A percentile compares a stretch with the other conserved stretches of the same genome.
Evolutionary conservation across 1,140 invertebrate genomes (phyloP).

Genomic region (Pogonomyrmex barbatus): DNA sequence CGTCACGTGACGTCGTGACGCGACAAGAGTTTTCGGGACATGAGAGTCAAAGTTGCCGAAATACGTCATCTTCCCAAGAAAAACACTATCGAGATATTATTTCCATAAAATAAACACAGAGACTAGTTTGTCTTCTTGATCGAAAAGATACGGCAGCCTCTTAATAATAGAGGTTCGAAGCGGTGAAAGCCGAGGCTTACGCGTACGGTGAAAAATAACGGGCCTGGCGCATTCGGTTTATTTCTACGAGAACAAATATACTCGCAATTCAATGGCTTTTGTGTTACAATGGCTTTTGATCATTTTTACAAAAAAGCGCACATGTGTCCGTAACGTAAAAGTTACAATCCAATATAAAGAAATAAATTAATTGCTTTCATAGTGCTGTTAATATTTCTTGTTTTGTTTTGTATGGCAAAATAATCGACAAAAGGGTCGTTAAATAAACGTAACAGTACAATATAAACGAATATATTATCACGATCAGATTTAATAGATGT

Average conservation of each 20-base stretch:
- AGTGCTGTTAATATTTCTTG: neutral
- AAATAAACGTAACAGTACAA: neutral
- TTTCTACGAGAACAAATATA: constrained; percentile 2
- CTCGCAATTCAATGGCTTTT: neutral
- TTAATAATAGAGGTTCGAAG: constrained; percentile 41
- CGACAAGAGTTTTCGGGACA: constrained; percentile 11
- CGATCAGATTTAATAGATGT: neutral
- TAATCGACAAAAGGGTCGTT: neutral
- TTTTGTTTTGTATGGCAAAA: neutral
- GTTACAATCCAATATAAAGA: neutral
- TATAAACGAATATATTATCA: neutral
- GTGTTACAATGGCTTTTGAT: neutral
- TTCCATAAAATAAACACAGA: constrained; percentile 51
- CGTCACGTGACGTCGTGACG: neutral
- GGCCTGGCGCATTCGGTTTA: neutral
- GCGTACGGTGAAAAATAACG: constrained; percentile 31
- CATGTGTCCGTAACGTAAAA: neutral
- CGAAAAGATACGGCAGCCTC: constrained; percentile 60
- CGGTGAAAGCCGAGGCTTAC: constrained; percentile 23
- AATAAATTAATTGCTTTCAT: constrained; percentile 14
- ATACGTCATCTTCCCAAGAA: neutral
- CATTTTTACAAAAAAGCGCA: neutral
- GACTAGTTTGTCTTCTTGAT: constrained; percentile 60
- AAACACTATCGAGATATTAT: constrained; percentile 58
- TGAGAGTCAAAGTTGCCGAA: constrained; percentile 34